A percentile compares a stretch with the other conserved stretches of the same genome.
Conservation (phyloP, 2,888 invertebrate species). For the Dendrolimus houi region DNA sequence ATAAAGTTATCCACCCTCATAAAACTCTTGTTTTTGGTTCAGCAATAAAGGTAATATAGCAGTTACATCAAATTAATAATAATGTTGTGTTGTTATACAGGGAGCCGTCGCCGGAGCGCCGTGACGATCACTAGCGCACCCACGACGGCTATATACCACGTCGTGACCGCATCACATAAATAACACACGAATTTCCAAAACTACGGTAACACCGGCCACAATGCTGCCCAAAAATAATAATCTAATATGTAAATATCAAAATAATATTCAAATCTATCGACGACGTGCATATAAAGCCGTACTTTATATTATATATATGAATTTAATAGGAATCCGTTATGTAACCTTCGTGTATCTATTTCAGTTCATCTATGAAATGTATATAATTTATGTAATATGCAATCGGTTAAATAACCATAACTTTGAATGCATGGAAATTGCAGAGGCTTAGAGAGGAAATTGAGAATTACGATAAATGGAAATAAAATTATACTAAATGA, state of each 20-base stretch:
- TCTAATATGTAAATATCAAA: constrained; percentile 1
- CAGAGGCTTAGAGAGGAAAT: too few species aligned
- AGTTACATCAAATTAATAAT: too few species aligned
- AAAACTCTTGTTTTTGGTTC: too few species aligned
- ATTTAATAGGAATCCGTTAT: not conserved
- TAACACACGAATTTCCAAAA: constrained; percentile 6
- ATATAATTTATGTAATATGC: not conserved
- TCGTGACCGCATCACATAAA: constrained; percentile 5
- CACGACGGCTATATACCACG: constrained; percentile 40
- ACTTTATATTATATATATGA: not conserved
- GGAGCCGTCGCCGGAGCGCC: constrained; percentile 72
- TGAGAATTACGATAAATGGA: too few species aligned
- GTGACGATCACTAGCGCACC: constrained; percentile 46
- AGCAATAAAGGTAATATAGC: too few species aligned
- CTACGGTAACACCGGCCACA: constrained; percentile 4
- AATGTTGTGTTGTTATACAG: constrained; percentile 10
- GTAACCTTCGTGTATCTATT: not conserved
- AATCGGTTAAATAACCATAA: too few species aligned
- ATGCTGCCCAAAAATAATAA: constrained; percentile 4
- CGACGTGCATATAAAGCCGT: not conserved
- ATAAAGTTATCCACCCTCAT: too few species aligned
- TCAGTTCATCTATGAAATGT: not conserved
- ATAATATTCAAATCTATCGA: not conserved
- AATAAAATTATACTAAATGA: too few species aligned
- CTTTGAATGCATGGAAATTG: too few species aligned